Evolutionary conservation across 2,888 invertebrate genomes (phyloP), one percentile per base, ranked within the genome.

Genomic region (Auanema sp.): DNA sequence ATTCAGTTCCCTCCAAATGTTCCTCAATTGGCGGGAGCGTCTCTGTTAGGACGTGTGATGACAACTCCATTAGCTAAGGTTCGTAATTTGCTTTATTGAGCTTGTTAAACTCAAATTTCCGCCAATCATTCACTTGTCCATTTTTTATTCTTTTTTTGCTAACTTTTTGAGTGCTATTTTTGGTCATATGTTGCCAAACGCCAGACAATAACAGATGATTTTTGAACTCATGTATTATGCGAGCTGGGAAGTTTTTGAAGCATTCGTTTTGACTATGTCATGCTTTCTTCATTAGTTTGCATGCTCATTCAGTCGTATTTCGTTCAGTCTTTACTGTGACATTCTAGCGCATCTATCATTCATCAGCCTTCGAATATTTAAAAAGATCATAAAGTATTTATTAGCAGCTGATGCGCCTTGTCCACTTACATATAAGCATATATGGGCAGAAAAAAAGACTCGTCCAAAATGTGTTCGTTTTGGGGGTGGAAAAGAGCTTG

Each of bases 341-440:
- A 16, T 52, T 60, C 52, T 53, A 60, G 59, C 59, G 51, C 43
- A 60, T 60, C 59, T 60, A 60, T 60, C 59, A 60, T 60, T 60
- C 59, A 60, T 24, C 50, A 60, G 51, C 52, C 59, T 52, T 60
- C 51, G 51, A 24, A 24, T 51, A 60, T 33, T 23, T 25, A 18
- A n/a, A 21, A 10, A 23, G 25, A 43, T 52, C 43, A 60, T 60
- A 53, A 60, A 51, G 6, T 53, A 60, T 60, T 52, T 43, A 60
- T 60, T 52, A 60, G 59, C 59, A 52, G 59, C 53, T 53, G 43
- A 51, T 43, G 53, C 12, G 16, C 43, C 24, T 33, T 18, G 49
- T 47, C 49, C 47, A 58, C 50, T 47, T 50, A 58, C 58, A 51
- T 60, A 53, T 60, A 33, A 33, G 33, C 33, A 33, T 33, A 33